These are phyloP conservation scores for Campylomormyrus numenius DNA, from an alignment of 2,113 vertebrate genomes.

Conservation along the genomic window DNA sequence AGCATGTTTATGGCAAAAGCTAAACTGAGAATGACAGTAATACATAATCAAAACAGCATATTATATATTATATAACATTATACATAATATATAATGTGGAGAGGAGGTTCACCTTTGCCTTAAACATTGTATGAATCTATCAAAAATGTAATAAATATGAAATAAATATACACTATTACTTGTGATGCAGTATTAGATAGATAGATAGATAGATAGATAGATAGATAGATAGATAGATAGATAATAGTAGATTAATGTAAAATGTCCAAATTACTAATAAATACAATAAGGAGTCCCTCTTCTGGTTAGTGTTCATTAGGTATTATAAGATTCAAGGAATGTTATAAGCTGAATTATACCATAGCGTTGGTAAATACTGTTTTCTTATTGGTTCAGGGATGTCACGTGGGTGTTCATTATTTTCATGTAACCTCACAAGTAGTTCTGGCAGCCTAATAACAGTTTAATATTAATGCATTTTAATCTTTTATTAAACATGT, in stretches of 20 bases:
- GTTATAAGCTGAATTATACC: background rate
- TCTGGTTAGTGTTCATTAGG: background rate
- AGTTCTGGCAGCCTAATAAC: background rate
- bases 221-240: no score
- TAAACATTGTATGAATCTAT: background rate
- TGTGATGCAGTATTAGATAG: background rate
- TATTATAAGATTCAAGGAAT: background rate
- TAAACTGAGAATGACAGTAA: background rate
- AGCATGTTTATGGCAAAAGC: background rate
- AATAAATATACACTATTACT: background rate
- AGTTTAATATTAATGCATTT: background rate
- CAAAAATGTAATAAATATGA: background rate
- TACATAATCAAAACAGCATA: background rate
- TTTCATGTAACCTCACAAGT: background rate
- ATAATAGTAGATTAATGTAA: background rate
- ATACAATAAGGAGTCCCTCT: background rate
- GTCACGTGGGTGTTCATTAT: background rate
- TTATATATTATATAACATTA: background rate
- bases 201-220: no score
- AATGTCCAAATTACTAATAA: background rate
- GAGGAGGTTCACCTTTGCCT: background rate
- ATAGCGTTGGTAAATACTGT: background rate
- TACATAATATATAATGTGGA: background rate
- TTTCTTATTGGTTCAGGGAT: background rate
- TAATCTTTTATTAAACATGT: background rate